Percentiles rank a stretch among this genome's conserved stretches.
phyloP scores from a whole-genome alignment of 2,797 vertebrate species.

The Rhyacichthys aspro region DNA sequence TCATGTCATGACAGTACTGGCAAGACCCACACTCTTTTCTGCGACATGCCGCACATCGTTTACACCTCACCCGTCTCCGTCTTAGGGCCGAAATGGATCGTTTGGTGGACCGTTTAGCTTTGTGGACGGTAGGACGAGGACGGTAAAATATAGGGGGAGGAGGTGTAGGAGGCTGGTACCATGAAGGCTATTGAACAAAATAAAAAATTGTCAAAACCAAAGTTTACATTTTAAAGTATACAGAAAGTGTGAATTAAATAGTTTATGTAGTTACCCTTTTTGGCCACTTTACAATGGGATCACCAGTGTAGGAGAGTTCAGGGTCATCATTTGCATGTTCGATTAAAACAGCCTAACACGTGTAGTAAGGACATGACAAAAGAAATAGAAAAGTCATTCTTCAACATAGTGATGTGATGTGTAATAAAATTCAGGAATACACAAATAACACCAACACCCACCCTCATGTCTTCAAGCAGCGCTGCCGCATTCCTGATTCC shows the following conservation, averaged over 20 bases:
- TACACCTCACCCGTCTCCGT: slow-evolving; percentile 91
- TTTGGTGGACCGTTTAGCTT: slow-evolving; percentile 58
- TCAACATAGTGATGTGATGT: neutral
- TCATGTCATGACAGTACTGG: slow-evolving; percentile 96
- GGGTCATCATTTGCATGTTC: slow-evolving; percentile 86
- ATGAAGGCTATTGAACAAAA: slow-evolving; percentile 71
- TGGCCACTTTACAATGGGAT: slow-evolving; percentile 95
- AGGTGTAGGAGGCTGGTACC: slow-evolving; percentile 75
- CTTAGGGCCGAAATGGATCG: slow-evolving; percentile 75
- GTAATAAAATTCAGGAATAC: neutral
- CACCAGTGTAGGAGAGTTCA: slow-evolving; percentile 91
- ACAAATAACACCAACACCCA: slow-evolving; percentile 50
- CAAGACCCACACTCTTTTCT: slow-evolving; percentile 93
- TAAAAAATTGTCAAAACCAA: neutral
- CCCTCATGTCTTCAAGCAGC: slow-evolving; percentile 90
- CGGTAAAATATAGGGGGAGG: slow-evolving; percentile 62
- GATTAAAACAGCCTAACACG: slow-evolving; percentile 83
- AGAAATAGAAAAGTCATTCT: neutral
- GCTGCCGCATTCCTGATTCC: slow-evolving; percentile 90
- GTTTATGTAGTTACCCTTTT: slow-evolving; percentile 81
- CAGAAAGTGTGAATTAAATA: neutral
- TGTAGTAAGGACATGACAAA: neutral
- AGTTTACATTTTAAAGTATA: neutral
- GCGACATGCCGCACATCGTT: slow-evolving; percentile 91
- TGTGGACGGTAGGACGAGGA: slow-evolving; percentile 62